These are phyloP conservation scores for Myiagra hebetior DNA, from an alignment of 2,113 vertebrate genomes.

Conservation along the genomic window DNA sequence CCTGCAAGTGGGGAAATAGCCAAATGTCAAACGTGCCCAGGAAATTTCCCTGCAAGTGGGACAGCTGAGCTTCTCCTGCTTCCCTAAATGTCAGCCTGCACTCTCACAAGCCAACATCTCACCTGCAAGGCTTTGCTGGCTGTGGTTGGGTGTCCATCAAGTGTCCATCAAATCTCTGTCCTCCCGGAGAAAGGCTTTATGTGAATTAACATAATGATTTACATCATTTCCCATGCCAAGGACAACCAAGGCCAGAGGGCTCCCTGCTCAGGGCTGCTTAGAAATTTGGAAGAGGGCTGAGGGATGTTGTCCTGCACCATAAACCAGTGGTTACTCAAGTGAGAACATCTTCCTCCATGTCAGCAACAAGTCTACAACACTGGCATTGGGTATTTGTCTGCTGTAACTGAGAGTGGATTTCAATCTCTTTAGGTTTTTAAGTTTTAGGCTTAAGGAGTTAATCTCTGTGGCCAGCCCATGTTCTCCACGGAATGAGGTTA, in stretches of 20 bases:
- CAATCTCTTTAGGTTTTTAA: not conserved
- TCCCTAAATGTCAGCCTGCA: not conserved
- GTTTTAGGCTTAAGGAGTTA: not conserved
- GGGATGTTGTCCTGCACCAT: not conserved
- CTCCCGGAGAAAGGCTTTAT: not conserved
- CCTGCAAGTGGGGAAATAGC: not conserved
- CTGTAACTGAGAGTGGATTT: not conserved
- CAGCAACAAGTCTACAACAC: not conserved
- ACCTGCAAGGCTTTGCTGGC: not conserved
- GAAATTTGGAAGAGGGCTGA: not conserved
- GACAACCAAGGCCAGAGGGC: not conserved
- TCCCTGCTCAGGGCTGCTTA: not conserved
- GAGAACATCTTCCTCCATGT: not conserved
- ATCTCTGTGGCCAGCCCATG: not conserved
- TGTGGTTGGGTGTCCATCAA: not conserved
- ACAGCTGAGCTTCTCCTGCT: not conserved
- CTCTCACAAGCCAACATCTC: not conserved
- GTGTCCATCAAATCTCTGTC: not conserved
- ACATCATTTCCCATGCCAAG: not conserved
- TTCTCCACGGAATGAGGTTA: not conserved
- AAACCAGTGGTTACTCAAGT: not conserved
- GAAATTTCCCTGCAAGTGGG: constrained; percentile 22
- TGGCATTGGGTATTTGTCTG: not conserved
- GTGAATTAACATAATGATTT: not conserved
- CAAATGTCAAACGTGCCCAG: not conserved